Evolutionary conservation across 2,113 vertebrate species (phyloP), one percentile per base, ranked within the genome.

Genomic region (Hippocampus guttulatus): DNA sequence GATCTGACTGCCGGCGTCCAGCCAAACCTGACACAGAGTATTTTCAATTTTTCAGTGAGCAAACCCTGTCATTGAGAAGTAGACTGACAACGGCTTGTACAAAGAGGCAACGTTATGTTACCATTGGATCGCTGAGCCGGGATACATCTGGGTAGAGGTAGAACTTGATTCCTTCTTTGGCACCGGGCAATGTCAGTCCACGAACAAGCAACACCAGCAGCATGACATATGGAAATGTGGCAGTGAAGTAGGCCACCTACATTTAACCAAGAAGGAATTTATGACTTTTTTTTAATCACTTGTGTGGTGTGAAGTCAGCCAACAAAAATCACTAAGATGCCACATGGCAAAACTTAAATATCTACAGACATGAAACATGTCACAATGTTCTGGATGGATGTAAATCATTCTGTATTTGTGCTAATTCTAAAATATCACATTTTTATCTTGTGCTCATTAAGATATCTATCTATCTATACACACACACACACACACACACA

Each of bases 181-280:
- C 96, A 33, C 97, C 96, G 0, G 96, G 96, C 57, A 98, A 92
- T 0, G 94, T 96, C n/a, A 96, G 82, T 0, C 96, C 96, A 63
- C 96, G 94, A n/a, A 97, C 77, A 58, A 98, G 88, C 64, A 99
- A 81, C 72, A 95, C 88, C 7, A 94, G 4, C 23, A 99, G 83
- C 95, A 98, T 98, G 76, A 94, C 33, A 0, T 97, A 99, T 0
- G 96, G 97, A 70, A 99, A 99, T 0, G 95, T 96, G 69, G 95
- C 95, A 10, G 97, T 98, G 85, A 99, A 95, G 72, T 98, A 99
- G 23, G 98, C 96, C 0, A 98, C 95, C 97, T 99, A 81, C 40
- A 23, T 27, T 6, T 3, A 60, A 30, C 0, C 23, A 60, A 60
- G 2, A 54, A 54, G 52, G 2, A 54, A n/a, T 54, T 21, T 9